Conservation (phyloP, 2,797 vertebrate species). For the Pristis pectinata region DNA sequence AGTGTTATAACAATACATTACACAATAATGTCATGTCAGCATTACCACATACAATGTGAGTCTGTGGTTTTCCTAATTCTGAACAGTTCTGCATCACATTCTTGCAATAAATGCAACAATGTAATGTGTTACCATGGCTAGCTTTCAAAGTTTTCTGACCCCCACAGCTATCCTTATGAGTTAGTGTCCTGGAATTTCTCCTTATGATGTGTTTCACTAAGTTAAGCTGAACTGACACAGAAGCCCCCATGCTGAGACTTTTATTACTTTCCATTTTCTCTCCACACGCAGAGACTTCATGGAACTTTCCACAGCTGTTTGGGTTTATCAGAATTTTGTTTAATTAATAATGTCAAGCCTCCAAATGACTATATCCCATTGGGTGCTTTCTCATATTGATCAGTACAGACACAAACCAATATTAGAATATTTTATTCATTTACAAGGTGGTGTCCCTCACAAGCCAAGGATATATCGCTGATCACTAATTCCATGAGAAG, state of each 20-base stretch:
- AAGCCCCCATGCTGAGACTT: conserved; percentile 65
- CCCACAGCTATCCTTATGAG: conserved; percentile 63
- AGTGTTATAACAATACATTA: conserved; percentile 17
- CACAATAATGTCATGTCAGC: conserved; percentile 32
- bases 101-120: conserved; percentile 25
- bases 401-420: background rate
- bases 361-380: background rate
- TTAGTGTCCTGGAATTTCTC: conserved; percentile 68
- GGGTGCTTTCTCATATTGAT: background rate
- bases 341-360: background rate
- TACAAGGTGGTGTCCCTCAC: too few species aligned
- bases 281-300: conserved; percentile 62
- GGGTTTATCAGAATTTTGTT: conserved; percentile 45
- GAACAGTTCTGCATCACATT: background rate
- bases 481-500: too few species aligned
- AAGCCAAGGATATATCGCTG: too few species aligned
- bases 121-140: conserved; percentile 56
- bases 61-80: conserved; percentile 26
- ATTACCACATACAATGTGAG: background rate
- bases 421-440: too few species aligned
- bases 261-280: conserved; percentile 69
- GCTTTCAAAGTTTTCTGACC: conserved; percentile 56
- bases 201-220: conserved; percentile 67
- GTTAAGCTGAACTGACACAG: conserved; percentile 62
- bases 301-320: conserved; percentile 66